Evolutionary conservation across 2,113 vertebrate species (phyloP).

Genomic region (Gasterosteus aculeatus): DNA sequence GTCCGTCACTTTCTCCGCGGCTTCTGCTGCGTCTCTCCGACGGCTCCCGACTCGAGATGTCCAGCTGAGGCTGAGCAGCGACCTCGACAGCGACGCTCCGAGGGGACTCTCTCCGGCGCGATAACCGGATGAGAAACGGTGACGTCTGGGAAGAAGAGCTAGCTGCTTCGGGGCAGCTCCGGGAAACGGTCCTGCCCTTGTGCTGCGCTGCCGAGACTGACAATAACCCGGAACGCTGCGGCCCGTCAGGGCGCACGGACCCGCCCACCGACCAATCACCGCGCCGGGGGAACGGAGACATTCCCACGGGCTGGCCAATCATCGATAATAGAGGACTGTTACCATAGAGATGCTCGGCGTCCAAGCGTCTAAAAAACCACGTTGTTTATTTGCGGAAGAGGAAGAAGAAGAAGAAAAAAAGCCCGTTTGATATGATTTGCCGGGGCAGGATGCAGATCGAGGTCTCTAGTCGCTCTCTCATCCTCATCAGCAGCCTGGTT

Average conservation of each 20-base stretch:
- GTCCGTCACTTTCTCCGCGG: conserved; percentile 79
- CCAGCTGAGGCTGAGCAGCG: conserved; percentile 39
- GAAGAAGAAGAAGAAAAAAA: conserved; percentile 14
- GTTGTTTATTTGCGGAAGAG: conserved; percentile 74
- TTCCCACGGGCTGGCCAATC: conserved; percentile 85
- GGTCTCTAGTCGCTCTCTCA: conserved; percentile 57
- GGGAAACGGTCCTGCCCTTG: conserved; percentile 74
- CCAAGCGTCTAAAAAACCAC: conserved; percentile 80
- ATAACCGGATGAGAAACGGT: conserved; percentile 35
- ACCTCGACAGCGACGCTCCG: conserved; percentile 34
- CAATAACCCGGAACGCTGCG: conserved; percentile 85
- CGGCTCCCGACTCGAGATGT: conserved; percentile 57
- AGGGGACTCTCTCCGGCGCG: conserved; percentile 26
- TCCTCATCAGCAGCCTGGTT: conserved; percentile 28
- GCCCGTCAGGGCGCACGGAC: conserved; percentile 75
- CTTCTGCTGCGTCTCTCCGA: conserved; percentile 69
- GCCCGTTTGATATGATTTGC: conserved; percentile 39
- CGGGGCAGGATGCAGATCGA: conserved; percentile 51
- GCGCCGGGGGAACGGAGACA: conserved; percentile 72
- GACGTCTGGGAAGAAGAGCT: conserved; percentile 54
- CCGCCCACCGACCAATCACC: conserved; percentile 84
- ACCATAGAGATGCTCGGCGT: conserved; percentile 85
- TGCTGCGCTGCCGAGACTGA: conserved; percentile 84
- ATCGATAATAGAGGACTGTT: conserved; percentile 80
- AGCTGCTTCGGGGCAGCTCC: conserved; percentile 70